Base-by-base conservation (phyloP, 2,113 vertebrate species). In the Brachirus orientalis region DNA sequence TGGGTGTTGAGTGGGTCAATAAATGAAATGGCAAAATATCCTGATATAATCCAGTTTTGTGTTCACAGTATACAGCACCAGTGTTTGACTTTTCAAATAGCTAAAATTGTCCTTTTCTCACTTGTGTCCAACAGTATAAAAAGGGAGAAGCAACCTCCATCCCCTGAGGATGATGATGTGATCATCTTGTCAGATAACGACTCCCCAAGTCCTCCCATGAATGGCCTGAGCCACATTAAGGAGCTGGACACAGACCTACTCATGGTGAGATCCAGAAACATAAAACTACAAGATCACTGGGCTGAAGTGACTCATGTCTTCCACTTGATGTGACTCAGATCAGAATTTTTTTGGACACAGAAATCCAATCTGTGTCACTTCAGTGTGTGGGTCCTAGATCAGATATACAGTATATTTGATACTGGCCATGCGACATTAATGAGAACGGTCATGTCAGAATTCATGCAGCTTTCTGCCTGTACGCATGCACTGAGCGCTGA, bases 161-260 rank as follows among this genome's bases (percentile, higher is more conserved):
- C 97, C 0, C 94, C 95, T 0, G 96, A 90, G 45, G 90, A 91
- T 38, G 90, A 98, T 0, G 93, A 94, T 9, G 92, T 97, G 55
- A 99, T 99, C 14, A 95, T 99, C 63, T 80, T 99, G 37, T 99
- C 97, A 0, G 97, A 98, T 82, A 96, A 93, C 0, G 96, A 98
- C 48, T 94, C 95, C 0, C 90, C 92, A 0, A 97, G 96, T 85
- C 96, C 96, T 0, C 89, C 92, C 0, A 88, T 96, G 91, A 98
- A 98, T 2, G 95, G 96, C 1, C 82, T 96, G 69, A 92, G 90
- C 2, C 94, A 92, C 77, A 85, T 92, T 10, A 94, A 92, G 79
- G 94, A 95, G 75, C 91, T 95, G 79, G 95, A 94, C 91, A 92
- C 94, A 0, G 95, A 97, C 62, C 88, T 93, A 10, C 95, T 98